phyloP scores from a whole-genome alignment of 2,797 vertebrate species.

The Rhincodon typus region DNA sequence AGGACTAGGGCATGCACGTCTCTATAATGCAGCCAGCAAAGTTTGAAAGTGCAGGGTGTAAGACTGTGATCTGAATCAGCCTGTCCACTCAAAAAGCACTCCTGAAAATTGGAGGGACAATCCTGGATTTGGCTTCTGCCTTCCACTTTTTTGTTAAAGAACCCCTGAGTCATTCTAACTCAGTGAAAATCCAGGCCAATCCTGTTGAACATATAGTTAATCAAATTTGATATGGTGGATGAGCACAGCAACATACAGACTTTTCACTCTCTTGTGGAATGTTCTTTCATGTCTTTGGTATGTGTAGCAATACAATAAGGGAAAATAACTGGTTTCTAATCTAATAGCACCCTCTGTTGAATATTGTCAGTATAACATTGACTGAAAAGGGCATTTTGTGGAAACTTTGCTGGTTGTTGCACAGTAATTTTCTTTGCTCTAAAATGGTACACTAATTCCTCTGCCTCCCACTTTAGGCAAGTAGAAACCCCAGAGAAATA shows the following conservation, averaged over 20 bases:
- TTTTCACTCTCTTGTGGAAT: not conserved
- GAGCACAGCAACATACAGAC: not conserved
- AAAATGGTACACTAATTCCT: not conserved
- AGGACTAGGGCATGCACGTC: no score
- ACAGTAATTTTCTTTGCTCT: not conserved
- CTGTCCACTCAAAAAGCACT: no score
- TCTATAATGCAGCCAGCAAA: no score
- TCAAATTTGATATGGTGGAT: not conserved
- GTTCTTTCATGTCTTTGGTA: not conserved
- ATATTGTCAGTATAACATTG: not conserved
- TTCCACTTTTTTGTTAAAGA: no score
- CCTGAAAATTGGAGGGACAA: no score
- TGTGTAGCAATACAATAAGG: not conserved
- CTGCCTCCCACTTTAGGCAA: not conserved
- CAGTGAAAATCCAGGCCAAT: not conserved
- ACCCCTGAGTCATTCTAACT: no score
- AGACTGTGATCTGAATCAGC: no score
- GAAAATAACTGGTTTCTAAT: not conserved
- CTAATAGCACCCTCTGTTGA: conserved; percentile 16
- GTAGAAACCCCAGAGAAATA: not conserved
- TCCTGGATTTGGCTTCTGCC: no score
- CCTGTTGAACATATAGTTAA: not conserved
- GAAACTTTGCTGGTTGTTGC: not conserved
- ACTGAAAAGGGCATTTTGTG: not conserved
- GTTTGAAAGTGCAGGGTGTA: no score